phyloP scores from a whole-genome alignment of 1,140 invertebrate genomes.

The Paraescarpia echinospica region DNA sequence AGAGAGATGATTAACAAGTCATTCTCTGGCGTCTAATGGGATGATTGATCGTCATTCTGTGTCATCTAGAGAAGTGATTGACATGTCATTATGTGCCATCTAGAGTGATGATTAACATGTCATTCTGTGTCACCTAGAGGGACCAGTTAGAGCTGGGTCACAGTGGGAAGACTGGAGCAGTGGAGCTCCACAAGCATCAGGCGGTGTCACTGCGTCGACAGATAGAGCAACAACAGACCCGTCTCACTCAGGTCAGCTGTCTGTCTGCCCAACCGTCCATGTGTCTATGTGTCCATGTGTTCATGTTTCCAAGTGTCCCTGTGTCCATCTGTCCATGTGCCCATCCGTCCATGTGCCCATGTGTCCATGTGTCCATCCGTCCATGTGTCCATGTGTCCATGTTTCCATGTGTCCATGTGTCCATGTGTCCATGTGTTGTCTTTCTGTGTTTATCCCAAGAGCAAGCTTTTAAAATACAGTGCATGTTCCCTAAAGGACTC shows the following conservation, averaged over 20 bases:
- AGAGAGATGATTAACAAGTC: too few relatives aligned
- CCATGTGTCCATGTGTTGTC: too few relatives aligned
- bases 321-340: neutral
- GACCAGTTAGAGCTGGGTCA: neutral
- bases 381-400: too few relatives aligned
- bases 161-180: neutral
- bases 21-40: too few relatives aligned
- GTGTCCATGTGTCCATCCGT: too few relatives aligned
- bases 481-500: too few relatives aligned
- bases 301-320: neutral
- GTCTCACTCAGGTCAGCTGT: neutral
- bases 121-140: neutral
- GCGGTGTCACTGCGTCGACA: neutral
- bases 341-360: neutral
- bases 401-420: too few relatives aligned
- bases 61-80: too few relatives aligned
- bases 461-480: too few relatives aligned
- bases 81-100: too few relatives aligned
- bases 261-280: neutral
- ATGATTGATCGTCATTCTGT: too few relatives aligned
- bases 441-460: too few relatives aligned
- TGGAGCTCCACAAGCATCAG: constrained; percentile 14
- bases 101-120: neutral
- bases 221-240: constrained; percentile 16
- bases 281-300: neutral